Evolutionary conservation across 1,140 invertebrate genomes (phyloP).

Genomic region (Polypedilum pembai): DNA sequence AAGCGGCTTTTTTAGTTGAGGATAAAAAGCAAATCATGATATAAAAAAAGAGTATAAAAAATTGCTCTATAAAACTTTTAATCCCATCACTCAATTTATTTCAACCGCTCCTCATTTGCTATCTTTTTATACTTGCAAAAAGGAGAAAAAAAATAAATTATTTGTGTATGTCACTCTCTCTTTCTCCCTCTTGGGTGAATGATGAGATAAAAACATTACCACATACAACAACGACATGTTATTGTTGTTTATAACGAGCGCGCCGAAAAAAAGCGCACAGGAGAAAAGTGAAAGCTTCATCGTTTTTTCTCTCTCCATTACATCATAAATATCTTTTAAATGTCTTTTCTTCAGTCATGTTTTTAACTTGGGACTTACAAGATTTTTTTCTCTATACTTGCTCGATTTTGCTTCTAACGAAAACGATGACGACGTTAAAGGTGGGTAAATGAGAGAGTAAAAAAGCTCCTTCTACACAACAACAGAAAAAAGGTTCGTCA

Average conservation of each 20-base stretch:
- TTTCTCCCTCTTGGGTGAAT: background rate
- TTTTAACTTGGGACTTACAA: conserved; percentile 2
- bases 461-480: background rate
- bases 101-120: background rate
- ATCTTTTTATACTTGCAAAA: background rate
- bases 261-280: background rate
- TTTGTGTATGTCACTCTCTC: background rate
- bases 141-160: background rate
- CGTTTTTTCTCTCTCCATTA: conserved; percentile 2
- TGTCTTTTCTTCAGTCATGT: conserved; percentile 22
- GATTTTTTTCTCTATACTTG: background rate
- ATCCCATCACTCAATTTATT: background rate
- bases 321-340: conserved; percentile 22
- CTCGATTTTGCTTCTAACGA: background rate
- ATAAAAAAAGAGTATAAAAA: conserved; percentile 5
- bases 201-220: background rate
- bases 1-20: too few species aligned
- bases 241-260: conserved; percentile 1
- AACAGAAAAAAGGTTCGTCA: conserved; percentile 22
- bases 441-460: background rate
- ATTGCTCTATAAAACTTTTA: conserved; percentile 3
- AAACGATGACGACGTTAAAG: background rate
- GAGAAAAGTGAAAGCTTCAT: background rate
- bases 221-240: background rate
- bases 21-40: background rate